Conservation (phyloP, 2,797 vertebrate species). For the Hozukius guyotensis region DNA sequence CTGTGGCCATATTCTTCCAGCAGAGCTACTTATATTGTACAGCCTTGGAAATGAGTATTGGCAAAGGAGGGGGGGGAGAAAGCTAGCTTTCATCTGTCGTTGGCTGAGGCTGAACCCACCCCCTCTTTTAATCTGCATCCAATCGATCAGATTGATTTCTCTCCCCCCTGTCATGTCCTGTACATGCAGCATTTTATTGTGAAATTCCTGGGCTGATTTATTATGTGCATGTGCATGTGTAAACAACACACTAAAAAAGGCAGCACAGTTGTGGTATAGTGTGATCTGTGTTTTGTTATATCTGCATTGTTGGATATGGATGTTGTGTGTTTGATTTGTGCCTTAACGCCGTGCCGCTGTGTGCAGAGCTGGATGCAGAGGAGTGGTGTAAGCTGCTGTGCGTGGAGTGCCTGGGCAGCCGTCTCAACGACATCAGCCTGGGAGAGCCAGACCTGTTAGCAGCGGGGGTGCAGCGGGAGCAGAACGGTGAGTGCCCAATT, state of each 20-base stretch:
- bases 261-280: neutral
- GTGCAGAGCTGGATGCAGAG: constrained; percentile 95
- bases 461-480: constrained; percentile 96
- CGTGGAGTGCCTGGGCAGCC: constrained; percentile 94
- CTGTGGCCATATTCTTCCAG: constrained; percentile 31
- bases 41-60: constrained; percentile 16
- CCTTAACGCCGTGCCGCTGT: constrained; percentile 34
- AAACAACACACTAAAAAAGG: constrained; percentile 10
- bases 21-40: constrained; percentile 22
- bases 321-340: constrained; percentile 10
- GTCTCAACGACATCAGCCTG: constrained; percentile 97
- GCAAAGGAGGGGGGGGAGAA: constrained; percentile 5
- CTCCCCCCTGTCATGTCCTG: constrained; percentile 39
- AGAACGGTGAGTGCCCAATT: constrained; percentile 91
- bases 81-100: constrained; percentile 39
- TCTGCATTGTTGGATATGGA: constrained; percentile 3
- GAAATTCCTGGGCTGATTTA: constrained; percentile 26
- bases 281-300: constrained; percentile 32
- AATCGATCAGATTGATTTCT: constrained; percentile 67
- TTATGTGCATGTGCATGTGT: neutral
- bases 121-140: constrained; percentile 67
- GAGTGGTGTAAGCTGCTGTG: constrained; percentile 99
- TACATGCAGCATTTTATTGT: constrained; percentile 34
- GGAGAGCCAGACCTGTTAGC: constrained; percentile 98
- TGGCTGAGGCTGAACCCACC: constrained; percentile 41